These are phyloP conservation scores for Anarsia innoxiella DNA, from an alignment of 2,888 invertebrate genomes.

Conservation along the genomic window DNA sequence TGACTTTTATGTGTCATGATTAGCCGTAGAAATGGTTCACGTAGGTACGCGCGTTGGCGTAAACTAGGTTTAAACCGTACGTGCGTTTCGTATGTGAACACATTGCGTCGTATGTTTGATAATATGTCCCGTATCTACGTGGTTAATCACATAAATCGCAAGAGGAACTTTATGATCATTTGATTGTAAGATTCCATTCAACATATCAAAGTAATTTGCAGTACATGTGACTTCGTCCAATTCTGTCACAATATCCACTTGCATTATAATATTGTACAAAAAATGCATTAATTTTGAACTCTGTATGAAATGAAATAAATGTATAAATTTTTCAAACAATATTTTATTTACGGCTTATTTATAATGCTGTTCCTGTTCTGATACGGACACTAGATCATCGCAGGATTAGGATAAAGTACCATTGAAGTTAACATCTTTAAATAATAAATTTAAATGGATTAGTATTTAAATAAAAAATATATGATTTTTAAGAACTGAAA, in stretches of 20 bases:
- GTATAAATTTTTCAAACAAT: slow-evolving; percentile 53
- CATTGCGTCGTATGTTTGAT: too few species aligned
- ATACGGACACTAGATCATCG: slow-evolving; percentile 46
- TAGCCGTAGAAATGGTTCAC: too few species aligned
- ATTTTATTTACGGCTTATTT: slow-evolving; percentile 58
- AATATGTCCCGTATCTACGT: too few species aligned
- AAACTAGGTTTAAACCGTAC: too few species aligned
- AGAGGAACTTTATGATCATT: too few species aligned
- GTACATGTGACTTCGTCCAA: too few species aligned
- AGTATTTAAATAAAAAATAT: background rate
- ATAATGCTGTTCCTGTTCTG: slow-evolving; percentile 49
- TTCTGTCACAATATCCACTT: slow-evolving; percentile 3
- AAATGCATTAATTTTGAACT: slow-evolving; percentile 22
- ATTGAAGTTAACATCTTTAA: slow-evolving; percentile 15
- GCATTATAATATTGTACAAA: slow-evolving; percentile 32
- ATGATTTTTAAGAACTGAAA: too few species aligned
- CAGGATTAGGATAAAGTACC: slow-evolving; percentile 27
- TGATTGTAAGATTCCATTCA: background rate
- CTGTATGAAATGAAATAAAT: slow-evolving; percentile 44
- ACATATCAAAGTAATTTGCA: background rate
- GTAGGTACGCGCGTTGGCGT: too few species aligned
- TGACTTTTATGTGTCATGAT: too few species aligned
- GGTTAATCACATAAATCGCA: too few species aligned
- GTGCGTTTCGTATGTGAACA: too few species aligned
- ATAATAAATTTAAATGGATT: background rate